A percentile compares a stretch with the other conserved stretches of the same genome.
Evolutionary conservation across 2,113 vertebrate genomes (phyloP).

Genomic region (Anhinga anhinga): DNA sequence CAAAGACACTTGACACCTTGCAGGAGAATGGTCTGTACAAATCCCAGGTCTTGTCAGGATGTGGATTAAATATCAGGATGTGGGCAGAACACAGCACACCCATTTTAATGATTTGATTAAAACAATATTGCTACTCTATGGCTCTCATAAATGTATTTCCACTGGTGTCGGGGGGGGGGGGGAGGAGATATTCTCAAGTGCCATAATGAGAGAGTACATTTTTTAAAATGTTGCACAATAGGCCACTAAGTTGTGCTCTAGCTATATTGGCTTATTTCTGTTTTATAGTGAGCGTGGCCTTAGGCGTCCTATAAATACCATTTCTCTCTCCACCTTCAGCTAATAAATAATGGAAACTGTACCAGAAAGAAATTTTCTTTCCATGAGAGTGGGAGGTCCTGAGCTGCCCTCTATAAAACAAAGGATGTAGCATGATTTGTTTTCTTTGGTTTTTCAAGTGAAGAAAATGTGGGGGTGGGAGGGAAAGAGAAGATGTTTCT

Average conservation of each 20-base stretch:
- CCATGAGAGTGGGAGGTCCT: constrained; percentile 60
- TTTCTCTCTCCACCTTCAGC: constrained; percentile 58
- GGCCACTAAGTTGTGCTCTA: constrained; percentile 46
- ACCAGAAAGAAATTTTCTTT: constrained; percentile 66
- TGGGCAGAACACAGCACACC: constrained; percentile 7
- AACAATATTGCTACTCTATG: not conserved
- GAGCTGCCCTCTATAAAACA: constrained; percentile 64
- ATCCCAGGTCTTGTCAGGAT: not conserved
- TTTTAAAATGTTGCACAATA: constrained; percentile 19
- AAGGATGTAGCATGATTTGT: constrained; percentile 56
- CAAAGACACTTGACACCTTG: not conserved
- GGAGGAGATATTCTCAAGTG: constrained; percentile 3
- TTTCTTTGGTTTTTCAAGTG: constrained; percentile 47
- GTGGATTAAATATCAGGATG: constrained; percentile 23
- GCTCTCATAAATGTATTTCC: constrained; percentile 31
- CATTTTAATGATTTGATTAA: constrained; percentile 25
- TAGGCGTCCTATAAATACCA: constrained; percentile 73
- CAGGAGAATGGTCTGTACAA: not conserved
- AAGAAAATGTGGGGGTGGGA: constrained; percentile 13
- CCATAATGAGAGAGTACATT: not conserved
- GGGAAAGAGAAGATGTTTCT: not conserved
- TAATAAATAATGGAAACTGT: constrained; percentile 74
- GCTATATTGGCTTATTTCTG: constrained; percentile 60
- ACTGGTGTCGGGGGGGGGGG: not conserved
- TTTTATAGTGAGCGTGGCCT: constrained; percentile 69